Base-by-base conservation (phyloP, 2,797 vertebrate genomes). In the Neosilurus mollespiculum region DNA sequence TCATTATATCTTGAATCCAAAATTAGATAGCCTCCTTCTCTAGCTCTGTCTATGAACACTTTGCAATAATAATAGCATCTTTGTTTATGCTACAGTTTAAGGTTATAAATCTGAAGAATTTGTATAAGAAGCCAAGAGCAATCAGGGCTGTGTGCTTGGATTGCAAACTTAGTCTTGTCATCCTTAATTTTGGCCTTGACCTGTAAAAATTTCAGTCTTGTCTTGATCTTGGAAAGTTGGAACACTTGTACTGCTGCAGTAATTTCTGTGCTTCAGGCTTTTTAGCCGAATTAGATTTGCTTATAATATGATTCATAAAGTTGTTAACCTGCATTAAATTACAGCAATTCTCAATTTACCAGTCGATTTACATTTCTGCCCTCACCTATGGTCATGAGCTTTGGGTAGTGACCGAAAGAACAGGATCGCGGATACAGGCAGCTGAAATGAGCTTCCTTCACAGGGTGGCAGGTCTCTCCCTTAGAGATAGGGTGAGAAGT, bases 21-120 rank as follows among this genome's bases (percentile, higher is more conserved):
- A 43, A 58, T 16, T 4, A 37, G 26, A 22, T 78, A 62, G n/a
- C 3, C 8, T 62, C 12, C n/a, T 49, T 14, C 37, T 20, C 16
- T 24, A 53, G 15, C 9, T 65, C 43, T 53, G 4, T 7, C n/a
- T 5, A 20, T 53, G 12, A 0, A 1, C n/a, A 61, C 24, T 79
- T 65, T 2, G 15, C 2, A 65, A 20, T 1, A 65, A 18, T 53
- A 9, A 20, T 15, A 30, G 24, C 43, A 20, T 20, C 1, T 26
- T 53, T 79, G 77, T 78, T 78, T 53, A 7, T 26, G 53, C 51
- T 20, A 61, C 58, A 77, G 34, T 15, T 61, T 43, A 53, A 16
- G 37, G 18, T 72, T 26, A 24, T 65, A 78, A 78, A 78, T 15
- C 9, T 65, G 43, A 77, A 61, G 61, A 53, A 79, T 65, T 53